Evolutionary conservation across 1,140 invertebrate genomes (phyloP), one percentile per base, ranked within the genome.

Genomic region (Sycophila sp.): DNA sequence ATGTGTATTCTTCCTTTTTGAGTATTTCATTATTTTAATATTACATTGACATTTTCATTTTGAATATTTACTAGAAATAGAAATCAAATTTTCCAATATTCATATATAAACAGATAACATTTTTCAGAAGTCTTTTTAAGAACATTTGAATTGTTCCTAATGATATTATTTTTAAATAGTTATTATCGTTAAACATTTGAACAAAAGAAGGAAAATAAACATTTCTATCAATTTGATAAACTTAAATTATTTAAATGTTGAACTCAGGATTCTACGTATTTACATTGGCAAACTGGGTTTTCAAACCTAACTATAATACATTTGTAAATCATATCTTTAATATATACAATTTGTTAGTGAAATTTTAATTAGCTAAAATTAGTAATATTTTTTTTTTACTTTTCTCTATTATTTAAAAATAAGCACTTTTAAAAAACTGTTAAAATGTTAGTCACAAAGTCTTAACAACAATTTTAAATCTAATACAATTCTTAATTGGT

Each of bases 221-320:
- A 63, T 55, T 60, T 55, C 62, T 62, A 55, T 62, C 30, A n/a
- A 42, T 49, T 62, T 45, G 32, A 62, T 11, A n/a, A 24, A 34
- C 19, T 45, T 64, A 64, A 70, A 56, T 45, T 17, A 47, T 64
- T 15, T 38, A 17, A n/a, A n/a, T n/a, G n/a, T n/a, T n/a, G 5
- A 8, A 64, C 32, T 64, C 28, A 19, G 15, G 30, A n/a, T n/a
- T n/a, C n/a, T 74, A 73, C 75, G 77, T 81, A 74, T 81, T 77
- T 76, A 83, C 66, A 75, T 11, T 4, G 49, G 19, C 51, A 58
- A 51, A 53, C 5, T 60, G 60, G 56, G 60, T 75, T 73, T 81
- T 76, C 79, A 76, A 78, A 80, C 78, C 77, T 80, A 79, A 79
- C 76, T 77, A 78, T 78, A 74, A 71, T 78, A 82, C 77, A 82